These are phyloP conservation scores for Pogonomyrmex californicus DNA, from an alignment of 1,140 invertebrate genomes.

Conservation along the genomic window DNA sequence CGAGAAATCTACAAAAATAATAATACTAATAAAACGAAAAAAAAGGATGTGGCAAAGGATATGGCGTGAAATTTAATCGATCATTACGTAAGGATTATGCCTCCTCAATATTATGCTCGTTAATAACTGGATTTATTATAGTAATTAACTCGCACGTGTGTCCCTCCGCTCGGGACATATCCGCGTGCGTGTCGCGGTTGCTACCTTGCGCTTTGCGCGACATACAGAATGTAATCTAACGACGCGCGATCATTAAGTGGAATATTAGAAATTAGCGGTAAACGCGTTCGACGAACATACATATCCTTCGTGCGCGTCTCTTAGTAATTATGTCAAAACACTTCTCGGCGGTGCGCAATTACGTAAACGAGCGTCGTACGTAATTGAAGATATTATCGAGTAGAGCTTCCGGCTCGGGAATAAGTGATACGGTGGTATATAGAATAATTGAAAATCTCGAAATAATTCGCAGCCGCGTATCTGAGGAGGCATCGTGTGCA, in stretches of 20 bases:
- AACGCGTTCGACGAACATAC: slow-evolving; percentile 6
- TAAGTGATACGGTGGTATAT: not conserved
- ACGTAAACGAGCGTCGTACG: slow-evolving; percentile 31
- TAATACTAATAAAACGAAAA: not conserved
- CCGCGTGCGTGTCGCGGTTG: slow-evolving; percentile 3
- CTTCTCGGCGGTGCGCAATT: slow-evolving; percentile 34
- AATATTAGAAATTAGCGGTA: slow-evolving; percentile 49
- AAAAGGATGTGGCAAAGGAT: not conserved
- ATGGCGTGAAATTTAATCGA: slow-evolving; percentile 43
- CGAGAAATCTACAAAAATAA: not conserved
- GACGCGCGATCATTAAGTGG: slow-evolving; percentile 23
- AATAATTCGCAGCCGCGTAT: not conserved
- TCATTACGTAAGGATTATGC: slow-evolving; percentile 63
- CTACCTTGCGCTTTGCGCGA: not conserved
- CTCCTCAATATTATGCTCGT: slow-evolving; percentile 1
- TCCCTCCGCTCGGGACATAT: slow-evolving; percentile 3
- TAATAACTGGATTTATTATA: not conserved
- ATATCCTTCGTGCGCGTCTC: not conserved
- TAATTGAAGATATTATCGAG: slow-evolving; percentile 46
- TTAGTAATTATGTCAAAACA: slow-evolving; percentile 42
- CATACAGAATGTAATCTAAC: slow-evolving; percentile 2
- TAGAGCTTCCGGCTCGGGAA: not conserved
- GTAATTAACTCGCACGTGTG: slow-evolving; percentile 25
- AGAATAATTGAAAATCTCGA: not conserved
- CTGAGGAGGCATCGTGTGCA: not conserved